Percentiles rank a stretch among this genome's conserved stretches.
These are phyloP conservation scores for Solenopsis fugax DNA, from an alignment of 1,140 invertebrate species.

Conservation along the genomic window DNA sequence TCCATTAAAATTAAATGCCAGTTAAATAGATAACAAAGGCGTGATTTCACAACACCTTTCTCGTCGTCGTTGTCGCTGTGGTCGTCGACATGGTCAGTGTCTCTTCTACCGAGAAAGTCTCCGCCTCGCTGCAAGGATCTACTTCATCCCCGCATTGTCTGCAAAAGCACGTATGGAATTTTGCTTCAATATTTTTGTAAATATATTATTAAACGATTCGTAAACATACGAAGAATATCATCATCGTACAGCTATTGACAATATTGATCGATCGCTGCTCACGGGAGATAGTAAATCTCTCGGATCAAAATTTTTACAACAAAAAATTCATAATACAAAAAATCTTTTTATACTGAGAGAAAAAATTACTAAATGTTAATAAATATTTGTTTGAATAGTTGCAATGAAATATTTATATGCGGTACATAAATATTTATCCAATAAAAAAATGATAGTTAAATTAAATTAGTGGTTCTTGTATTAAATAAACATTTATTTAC, in stretches of 20 bases:
- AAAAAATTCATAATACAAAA: conserved; percentile 20
- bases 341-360: not conserved
- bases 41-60: conserved; percentile 53
- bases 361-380: no score
- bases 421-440: no score
- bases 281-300: not conserved
- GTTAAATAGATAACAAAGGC: conserved; percentile 14
- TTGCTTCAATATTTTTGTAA: not conserved
- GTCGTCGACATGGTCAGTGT: conserved; percentile 73
- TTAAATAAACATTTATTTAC: no score
- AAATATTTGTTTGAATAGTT: no score
- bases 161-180: conserved; percentile 55
- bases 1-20: not conserved
- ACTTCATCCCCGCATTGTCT: conserved; percentile 83
- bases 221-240: not conserved
- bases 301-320: conserved; percentile 7
- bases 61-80: conserved; percentile 60
- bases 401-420: no score
- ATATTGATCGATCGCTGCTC: not conserved
- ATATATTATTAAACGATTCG: not conserved
- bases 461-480: no score
- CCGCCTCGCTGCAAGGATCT: conserved; percentile 83
- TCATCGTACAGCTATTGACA: not conserved
- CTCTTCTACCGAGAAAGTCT: conserved; percentile 83
- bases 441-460: no score